Base-by-base conservation (phyloP, 2,113 vertebrate species). In the Emydocephalus ijimae region DNA sequence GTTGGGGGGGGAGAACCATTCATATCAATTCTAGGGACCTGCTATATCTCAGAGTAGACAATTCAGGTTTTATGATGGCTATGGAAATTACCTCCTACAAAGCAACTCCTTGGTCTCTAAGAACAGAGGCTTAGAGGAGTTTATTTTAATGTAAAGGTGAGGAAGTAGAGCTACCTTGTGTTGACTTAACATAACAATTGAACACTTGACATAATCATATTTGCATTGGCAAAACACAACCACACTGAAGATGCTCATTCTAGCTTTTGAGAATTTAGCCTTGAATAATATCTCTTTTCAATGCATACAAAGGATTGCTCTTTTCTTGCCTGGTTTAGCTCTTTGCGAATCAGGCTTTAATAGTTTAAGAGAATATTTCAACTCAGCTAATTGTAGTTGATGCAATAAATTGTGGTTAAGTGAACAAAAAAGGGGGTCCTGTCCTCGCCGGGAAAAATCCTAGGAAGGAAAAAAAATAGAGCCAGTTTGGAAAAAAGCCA, bases 1-100 rank as follows among this genome's bases (percentile, higher is more conserved):
- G n/a, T n/a, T 1, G 64, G 3, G 26, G 12, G 1, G 61, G 8
- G 59, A 0, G 0, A 0, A 5, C 11, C 64, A 69, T 69, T 15
- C 29, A 29, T n/a, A 15, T n/a, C 64, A 69, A 69, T 69, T 69
- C 64, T 69, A 29, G 29, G 4, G 29, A 69, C 29, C 29, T 64
- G 29, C 29, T 69, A n/a, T 69, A 1, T 69, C 64, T n/a, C 29
- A 69, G 64, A n/a, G 4, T n/a, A 69, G 61, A n/a, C 61, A 8
- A 39, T 39, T 81, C 34, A 39, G 69, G 34, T 81, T 39, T 81
- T 81, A 21, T 81, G 69, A 81, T 81, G n/a, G 6, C 69, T 21
- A 39, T 8, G 3, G n/a, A 81, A 81, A 81, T 39, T 81, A 69
- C 61, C 9, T n/a, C 4, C 61, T 69, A 21, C 69, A 81, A 81